Evolutionary conservation across 2,113 vertebrate genomes (phyloP), one percentile per base, ranked within the genome.

Genomic region (Xenopus laevis): DNA sequence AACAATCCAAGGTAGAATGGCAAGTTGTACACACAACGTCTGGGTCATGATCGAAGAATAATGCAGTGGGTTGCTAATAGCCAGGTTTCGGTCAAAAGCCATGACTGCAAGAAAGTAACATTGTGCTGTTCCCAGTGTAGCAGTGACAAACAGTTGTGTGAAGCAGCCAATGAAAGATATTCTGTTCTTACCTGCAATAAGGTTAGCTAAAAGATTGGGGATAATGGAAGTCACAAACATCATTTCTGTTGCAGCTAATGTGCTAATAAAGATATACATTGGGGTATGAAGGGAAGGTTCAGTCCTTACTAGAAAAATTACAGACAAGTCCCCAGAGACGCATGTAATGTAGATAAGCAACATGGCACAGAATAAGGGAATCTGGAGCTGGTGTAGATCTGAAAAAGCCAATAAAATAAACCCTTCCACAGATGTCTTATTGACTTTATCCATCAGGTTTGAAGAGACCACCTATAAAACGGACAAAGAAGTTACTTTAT

Each of bases 41-140:
- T 78, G 40, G 0, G 77, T 86, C 82, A 84, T 85, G 40, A 85
- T 82, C 16, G 55, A 10, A 0, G 68, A 27, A 33, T 87, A 86
- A 10, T 12, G 65, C 10, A 82, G 79, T 17, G 83, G 85, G 4
- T 81, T 79, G 52, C 80, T 83, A 64, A 86, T 83, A 18, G 83
- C 84, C 4, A 86, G 8, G 0, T 83, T 5, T 23, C 64, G 69
- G 66, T 85, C 83, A 2, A 82, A 78, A 23, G 80, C 84, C 86
- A 85, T 86, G 2, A 80, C 64, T 3, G 30, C 16, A 16, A 73
- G 15, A 13, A 20, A 13, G 55, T 33, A 13, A 58, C 71, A 45
- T 46, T 76, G 65, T 47, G 53, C 13, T 62, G 61, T 33, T 15
- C 55, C 65, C 46, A 68, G 52, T 3, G 58, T n/a, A 70, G 33